Conservation (phyloP, 2,888 invertebrate genomes). For the Nephrocerus scutellatus region DNA sequence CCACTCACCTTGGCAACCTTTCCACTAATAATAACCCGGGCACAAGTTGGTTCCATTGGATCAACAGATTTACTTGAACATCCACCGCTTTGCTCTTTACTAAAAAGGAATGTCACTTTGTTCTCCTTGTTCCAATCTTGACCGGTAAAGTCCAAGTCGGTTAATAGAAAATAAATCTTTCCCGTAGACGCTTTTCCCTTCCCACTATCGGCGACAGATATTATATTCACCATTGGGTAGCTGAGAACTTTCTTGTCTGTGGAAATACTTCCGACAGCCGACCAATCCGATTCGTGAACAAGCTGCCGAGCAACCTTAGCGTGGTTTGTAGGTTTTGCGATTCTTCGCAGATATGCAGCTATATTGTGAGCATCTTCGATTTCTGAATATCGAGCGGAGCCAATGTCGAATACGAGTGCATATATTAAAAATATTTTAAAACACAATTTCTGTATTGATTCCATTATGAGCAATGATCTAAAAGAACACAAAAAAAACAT, state of each 20-base stretch:
- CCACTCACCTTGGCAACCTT: constrained; percentile 33
- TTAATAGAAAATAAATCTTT: constrained; percentile 40
- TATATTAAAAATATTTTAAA: too few relatives aligned
- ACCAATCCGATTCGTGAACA: constrained; percentile 43
- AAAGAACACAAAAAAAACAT: too few relatives aligned
- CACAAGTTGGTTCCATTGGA: constrained; percentile 48
- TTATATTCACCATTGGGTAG: constrained; percentile 47
- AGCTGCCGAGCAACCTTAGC: constrained; percentile 41
- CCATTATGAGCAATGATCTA: too few relatives aligned
- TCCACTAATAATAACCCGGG: constrained; percentile 40
- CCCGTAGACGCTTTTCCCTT: constrained; percentile 36
- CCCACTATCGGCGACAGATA: constrained; percentile 43
- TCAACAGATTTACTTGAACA: constrained; percentile 34
- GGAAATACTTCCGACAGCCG: constrained; percentile 43
- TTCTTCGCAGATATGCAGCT: constrained; percentile 22
- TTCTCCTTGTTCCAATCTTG: constrained; percentile 40
- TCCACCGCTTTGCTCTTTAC: constrained; percentile 39
- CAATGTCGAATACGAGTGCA: too few relatives aligned
- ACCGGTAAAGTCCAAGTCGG: constrained; percentile 45
- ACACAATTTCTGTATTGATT: too few relatives aligned
- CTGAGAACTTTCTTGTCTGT: constrained; percentile 31
- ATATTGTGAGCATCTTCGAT: constrained; percentile 32
- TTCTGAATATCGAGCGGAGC: constrained; percentile 32
- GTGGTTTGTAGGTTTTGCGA: constrained; percentile 30
- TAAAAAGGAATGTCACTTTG: constrained; percentile 39